These are phyloP conservation scores for Cheilosia impressa DNA, from an alignment of 2,888 invertebrate species.

Conservation along the genomic window DNA sequence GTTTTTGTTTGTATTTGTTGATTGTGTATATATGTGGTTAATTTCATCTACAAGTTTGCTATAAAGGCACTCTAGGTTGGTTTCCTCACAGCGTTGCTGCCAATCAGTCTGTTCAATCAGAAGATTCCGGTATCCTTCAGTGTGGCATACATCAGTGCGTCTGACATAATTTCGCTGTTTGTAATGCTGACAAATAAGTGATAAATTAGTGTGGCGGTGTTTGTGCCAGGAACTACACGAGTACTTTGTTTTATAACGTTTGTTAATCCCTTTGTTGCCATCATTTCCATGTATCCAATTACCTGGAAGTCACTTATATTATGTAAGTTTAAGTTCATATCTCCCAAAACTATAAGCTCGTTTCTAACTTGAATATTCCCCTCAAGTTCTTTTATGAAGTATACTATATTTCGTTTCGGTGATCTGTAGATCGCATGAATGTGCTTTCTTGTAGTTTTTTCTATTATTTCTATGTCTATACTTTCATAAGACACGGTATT, in stretches of 20 bases:
- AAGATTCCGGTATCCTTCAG: constrained; percentile 8
- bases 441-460: too few relatives aligned
- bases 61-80: constrained; percentile 12
- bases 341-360: too few relatives aligned
- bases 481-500: constrained; percentile 35
- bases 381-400: too few relatives aligned
- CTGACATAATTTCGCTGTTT: background rate
- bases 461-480: constrained; percentile 21
- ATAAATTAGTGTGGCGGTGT: background rate
- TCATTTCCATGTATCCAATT: too few relatives aligned
- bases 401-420: too few relatives aligned
- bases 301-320: too few relatives aligned
- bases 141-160: constrained; percentile 22
- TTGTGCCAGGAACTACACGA: constrained; percentile 1
- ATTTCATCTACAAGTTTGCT: constrained; percentile 16
- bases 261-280: too few relatives aligned
- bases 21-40: constrained; percentile 5
- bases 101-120: constrained; percentile 27
- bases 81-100: constrained; percentile 9
- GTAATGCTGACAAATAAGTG: constrained; percentile 11
- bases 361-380: too few relatives aligned
- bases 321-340: too few relatives aligned
- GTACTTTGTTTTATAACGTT: background rate
- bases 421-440: too few relatives aligned
- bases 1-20: constrained; percentile 3